Conservation (phyloP, 2,113 vertebrate species). For the Nothocercus nigrocapillus region DNA sequence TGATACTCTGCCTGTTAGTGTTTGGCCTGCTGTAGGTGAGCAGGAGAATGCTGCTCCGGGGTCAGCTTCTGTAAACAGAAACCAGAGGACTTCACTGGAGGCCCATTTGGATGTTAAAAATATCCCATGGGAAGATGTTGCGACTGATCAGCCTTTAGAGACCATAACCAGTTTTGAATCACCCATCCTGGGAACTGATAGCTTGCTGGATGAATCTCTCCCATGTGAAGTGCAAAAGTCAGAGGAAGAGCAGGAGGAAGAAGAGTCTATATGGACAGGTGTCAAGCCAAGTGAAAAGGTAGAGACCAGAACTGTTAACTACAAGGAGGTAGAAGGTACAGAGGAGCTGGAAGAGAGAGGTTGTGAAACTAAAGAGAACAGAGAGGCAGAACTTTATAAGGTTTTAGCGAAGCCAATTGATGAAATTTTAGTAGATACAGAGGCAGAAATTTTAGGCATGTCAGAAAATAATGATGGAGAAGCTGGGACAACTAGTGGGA, state of each 20-base stretch:
- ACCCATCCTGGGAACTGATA: slow-evolving; percentile 49
- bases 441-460: not conserved
- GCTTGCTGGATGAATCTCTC: slow-evolving; percentile 48
- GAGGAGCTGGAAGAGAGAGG: slow-evolving; percentile 63
- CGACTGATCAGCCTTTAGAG: slow-evolving; percentile 66
- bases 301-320: slow-evolving; percentile 64
- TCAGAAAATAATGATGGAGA: slow-evolving; percentile 22
- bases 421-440: not conserved
- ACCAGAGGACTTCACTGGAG: slow-evolving; percentile 62
- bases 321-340: slow-evolving; percentile 54
- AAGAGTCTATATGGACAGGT: slow-evolving; percentile 65
- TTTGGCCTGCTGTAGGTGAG: slow-evolving; percentile 54
- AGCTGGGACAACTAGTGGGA: not conserved
- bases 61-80: slow-evolving; percentile 63
- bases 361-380: slow-evolving; percentile 4
- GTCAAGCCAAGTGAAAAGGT: slow-evolving; percentile 77
- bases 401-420: slow-evolving; percentile 23
- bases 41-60: slow-evolving; percentile 52
- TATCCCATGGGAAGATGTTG: slow-evolving; percentile 76
- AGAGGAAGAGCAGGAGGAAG: slow-evolving; percentile 52
- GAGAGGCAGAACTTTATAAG: slow-evolving; percentile 10
- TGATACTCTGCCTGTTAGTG: slow-evolving; percentile 1
- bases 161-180: slow-evolving; percentile 53
- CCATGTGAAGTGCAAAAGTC: slow-evolving; percentile 60
- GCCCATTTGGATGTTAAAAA: slow-evolving; percentile 57